Conservation (phyloP, 2,113 vertebrate genomes). For the Aspidoscelis tigris region DNA sequence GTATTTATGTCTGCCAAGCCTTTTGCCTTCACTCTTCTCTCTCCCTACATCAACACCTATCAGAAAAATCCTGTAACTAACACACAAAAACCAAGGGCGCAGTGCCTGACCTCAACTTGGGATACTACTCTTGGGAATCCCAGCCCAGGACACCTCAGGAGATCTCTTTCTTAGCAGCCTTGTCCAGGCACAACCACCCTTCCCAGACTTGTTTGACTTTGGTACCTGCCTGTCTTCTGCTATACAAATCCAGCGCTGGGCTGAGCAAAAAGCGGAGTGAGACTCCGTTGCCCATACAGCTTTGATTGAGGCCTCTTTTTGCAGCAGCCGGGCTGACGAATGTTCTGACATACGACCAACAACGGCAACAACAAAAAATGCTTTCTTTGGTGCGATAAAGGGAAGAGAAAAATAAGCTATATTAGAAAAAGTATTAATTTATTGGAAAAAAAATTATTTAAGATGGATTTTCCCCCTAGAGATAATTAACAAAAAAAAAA, state of each 20-base stretch:
- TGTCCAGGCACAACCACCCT: neutral
- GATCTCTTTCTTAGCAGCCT: no score
- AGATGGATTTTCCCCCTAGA: conserved; percentile 69
- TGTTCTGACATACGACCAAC: neutral
- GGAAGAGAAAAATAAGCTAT: conserved; percentile 73
- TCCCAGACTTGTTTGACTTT: neutral
- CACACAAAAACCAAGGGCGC: no score
- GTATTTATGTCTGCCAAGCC: neutral
- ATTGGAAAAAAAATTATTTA: conserved; percentile 73
- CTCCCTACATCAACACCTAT: neutral
- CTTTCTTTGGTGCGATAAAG: neutral
- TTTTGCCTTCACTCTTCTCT: neutral
- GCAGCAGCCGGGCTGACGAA: neutral
- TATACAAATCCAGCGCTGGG: no score
- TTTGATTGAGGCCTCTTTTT: neutral
- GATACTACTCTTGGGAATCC: neutral
- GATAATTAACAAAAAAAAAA: conserved; percentile 74
- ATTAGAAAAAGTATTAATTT: conserved; percentile 79
- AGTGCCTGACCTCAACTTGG: neutral
- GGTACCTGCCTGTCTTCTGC: no score
- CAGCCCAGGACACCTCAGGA: conserved; percentile 1
- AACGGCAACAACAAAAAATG: neutral
- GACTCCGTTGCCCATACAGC: neutral
- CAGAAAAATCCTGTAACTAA: neutral
- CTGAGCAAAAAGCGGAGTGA: conserved; percentile 6